Percentiles rank a stretch among this genome's conserved stretches.
These are phyloP conservation scores for Laterallus jamaicensis DNA, from an alignment of 2,113 vertebrate species.

Conservation along the genomic window DNA sequence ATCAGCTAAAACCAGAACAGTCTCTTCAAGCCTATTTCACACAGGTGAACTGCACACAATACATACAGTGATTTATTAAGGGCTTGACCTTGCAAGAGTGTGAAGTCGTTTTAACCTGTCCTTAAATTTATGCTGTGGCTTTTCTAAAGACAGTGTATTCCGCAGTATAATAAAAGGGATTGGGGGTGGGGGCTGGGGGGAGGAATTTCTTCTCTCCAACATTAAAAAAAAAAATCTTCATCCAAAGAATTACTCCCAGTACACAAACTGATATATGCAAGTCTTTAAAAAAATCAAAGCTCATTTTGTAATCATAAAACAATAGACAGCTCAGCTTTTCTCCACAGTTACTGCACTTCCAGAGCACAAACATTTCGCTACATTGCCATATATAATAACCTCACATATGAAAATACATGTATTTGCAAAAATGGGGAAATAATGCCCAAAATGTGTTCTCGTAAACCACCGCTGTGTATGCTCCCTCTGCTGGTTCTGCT, in stretches of 20 bases:
- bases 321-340: neutral
- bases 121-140: slow-evolving; percentile 17
- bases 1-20: neutral
- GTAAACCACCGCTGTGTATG: neutral
- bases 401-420: neutral
- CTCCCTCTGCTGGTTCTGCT: slow-evolving; percentile 74
- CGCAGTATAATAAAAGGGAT: neutral
- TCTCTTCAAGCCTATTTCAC: neutral
- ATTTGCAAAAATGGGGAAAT: neutral
- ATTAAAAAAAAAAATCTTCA: neutral
- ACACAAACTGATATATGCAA: neutral
- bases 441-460: neutral
- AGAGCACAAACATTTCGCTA: neutral
- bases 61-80: slow-evolving; percentile 16
- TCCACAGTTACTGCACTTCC: neutral
- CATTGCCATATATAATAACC: neutral
- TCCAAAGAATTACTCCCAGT: neutral
- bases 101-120: slow-evolving; percentile 41
- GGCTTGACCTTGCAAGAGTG: slow-evolving; percentile 32
- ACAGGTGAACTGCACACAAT: slow-evolving; percentile 12
- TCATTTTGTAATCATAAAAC: neutral
- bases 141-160: neutral
- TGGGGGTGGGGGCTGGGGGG: too few relatives aligned
- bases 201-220: neutral
- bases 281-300: neutral